These are phyloP conservation scores for Pelochelys cantorii DNA, from an alignment of 2,797 vertebrate species.

Conservation along the genomic window DNA sequence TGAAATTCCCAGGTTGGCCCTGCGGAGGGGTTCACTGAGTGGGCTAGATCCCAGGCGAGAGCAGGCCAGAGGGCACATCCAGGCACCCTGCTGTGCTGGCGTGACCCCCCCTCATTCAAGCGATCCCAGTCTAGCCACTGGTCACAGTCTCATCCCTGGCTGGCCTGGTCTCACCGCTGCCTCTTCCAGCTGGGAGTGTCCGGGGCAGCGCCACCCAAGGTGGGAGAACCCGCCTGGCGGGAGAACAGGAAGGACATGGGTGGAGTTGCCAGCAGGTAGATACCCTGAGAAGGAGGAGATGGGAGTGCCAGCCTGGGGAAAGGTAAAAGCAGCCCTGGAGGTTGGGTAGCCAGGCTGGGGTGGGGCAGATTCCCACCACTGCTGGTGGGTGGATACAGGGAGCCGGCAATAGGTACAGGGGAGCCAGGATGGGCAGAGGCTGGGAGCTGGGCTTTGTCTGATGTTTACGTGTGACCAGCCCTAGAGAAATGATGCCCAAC, in stretches of 20 bases:
- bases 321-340: background rate
- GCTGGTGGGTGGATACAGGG: too few species aligned
- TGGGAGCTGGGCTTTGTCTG: background rate
- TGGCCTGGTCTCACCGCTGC: background rate
- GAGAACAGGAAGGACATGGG: background rate
- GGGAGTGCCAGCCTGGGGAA: background rate
- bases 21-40: background rate
- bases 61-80: background rate
- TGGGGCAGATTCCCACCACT: too few species aligned
- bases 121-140: background rate
- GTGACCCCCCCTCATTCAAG: too few species aligned
- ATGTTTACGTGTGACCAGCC: background rate
- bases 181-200: background rate
- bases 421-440: too few species aligned
- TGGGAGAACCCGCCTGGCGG: rapidly evolving
- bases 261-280: rapidly evolving
- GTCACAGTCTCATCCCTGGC: background rate
- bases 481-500: background rate
- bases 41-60: background rate
- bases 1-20: background rate
- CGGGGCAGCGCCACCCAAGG: rapidly evolving
- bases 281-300: too few species aligned
- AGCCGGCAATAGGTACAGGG: too few species aligned
- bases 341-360: background rate
- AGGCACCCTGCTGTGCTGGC: background rate